Percentiles rank a stretch among this genome's conserved stretches.
phyloP scores from a whole-genome alignment of 2,113 vertebrate species.

The Antechinus stuartii region DNA sequence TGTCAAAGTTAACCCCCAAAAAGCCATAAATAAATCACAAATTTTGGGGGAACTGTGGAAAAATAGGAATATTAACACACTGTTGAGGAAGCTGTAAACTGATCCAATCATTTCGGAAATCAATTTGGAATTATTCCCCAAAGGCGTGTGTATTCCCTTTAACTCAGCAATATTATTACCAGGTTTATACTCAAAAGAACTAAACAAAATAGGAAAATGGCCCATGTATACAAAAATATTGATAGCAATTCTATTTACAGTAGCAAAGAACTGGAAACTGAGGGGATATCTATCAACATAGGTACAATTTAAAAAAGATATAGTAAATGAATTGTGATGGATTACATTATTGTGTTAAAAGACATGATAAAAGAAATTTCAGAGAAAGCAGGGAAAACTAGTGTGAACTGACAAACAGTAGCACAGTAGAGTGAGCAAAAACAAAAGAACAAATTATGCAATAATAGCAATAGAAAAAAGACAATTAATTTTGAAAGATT shows the following conservation, averaged over 20 bases:
- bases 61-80: background rate
- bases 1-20: background rate
- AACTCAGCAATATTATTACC: background rate
- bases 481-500: background rate
- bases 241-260: background rate
- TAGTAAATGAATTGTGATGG: background rate
- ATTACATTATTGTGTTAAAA: background rate
- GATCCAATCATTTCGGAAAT: background rate
- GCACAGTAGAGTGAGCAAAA: background rate
- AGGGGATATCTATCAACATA: background rate
- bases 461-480: background rate
- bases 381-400: background rate
- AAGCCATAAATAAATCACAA: background rate
- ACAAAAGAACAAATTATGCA: background rate
- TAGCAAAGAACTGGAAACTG: background rate
- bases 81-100: background rate
- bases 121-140: background rate
- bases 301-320: background rate
- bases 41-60: background rate
- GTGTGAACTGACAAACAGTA: background rate
- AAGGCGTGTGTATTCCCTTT: background rate
- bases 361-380: background rate
- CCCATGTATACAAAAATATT: background rate
- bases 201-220: background rate
- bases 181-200: background rate